Evolutionary conservation across 2,113 vertebrate genomes (phyloP).

Genomic region (Helogale parvula): DNA sequence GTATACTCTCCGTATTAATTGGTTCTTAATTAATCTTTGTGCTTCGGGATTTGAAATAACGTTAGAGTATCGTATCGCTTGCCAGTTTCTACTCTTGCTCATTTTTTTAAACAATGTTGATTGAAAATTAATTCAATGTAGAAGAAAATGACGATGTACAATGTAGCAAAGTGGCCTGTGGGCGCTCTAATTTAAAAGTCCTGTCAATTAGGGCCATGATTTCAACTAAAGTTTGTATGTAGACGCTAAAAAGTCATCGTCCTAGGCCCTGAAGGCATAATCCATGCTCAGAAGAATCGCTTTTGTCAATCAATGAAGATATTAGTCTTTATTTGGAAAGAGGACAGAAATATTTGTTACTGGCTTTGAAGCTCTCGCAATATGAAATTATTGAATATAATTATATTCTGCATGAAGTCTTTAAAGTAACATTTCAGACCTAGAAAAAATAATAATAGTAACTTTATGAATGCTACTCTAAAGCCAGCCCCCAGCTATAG

Average conservation of each 20-base stretch:
- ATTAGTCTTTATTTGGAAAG: conserved; percentile 79
- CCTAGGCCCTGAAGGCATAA: conserved; percentile 77
- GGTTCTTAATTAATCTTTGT: conserved; percentile 82
- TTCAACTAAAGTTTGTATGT: conserved; percentile 81
- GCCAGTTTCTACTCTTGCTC: conserved; percentile 64
- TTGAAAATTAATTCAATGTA: conserved; percentile 82
- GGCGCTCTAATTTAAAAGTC: conserved; percentile 84
- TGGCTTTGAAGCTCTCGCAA: conserved; percentile 73
- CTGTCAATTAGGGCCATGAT: conserved; percentile 83
- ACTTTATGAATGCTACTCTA: conserved; percentile 29
- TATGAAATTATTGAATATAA: conserved; percentile 73
- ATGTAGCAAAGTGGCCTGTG: conserved; percentile 79
- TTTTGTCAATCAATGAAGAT: conserved; percentile 74
- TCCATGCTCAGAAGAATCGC: conserved; percentile 70
- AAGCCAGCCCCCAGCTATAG: conserved; percentile 13
- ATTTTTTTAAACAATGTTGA: conserved; percentile 71
- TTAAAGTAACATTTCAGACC: conserved; percentile 48
- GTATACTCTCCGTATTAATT: conserved; percentile 77
- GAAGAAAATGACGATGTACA: conserved; percentile 80
- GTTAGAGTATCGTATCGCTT: conserved; percentile 80
- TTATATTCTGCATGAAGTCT: conserved; percentile 44
- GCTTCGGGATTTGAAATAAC: conserved; percentile 79
- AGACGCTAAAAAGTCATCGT: conserved; percentile 80
- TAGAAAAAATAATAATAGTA: not conserved
- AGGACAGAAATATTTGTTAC: conserved; percentile 78